Conservation (phyloP, 2,797 vertebrate species). For the Steatocranus sp. region DNA sequence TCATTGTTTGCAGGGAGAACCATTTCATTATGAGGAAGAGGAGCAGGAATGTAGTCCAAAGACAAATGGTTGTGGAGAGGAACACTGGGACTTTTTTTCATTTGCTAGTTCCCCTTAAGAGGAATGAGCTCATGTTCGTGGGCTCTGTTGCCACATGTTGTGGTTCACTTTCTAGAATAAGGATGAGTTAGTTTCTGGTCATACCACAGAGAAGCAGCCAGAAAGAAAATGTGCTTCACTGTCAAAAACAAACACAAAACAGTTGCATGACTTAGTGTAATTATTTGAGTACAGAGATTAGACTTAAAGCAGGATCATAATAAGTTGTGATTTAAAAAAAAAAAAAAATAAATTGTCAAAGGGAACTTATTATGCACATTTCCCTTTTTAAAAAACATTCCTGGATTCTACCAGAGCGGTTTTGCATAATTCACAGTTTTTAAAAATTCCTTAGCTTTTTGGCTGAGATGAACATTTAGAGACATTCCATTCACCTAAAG, state of each 20-base stretch:
- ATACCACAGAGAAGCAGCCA: neutral
- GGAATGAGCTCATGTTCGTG: conserved; percentile 49
- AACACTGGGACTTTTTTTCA: conserved; percentile 12
- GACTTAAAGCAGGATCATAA: neutral
- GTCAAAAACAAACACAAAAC: neutral
- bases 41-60: conserved; percentile 38
- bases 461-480: neutral
- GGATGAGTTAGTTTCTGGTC: neutral
- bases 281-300: neutral
- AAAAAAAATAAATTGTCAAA: neutral
- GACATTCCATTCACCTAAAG: neutral
- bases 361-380: neutral
- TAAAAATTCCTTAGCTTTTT: neutral
- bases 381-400: rapidly evolving
- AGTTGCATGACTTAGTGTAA: neutral
- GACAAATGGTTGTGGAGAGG: conserved; percentile 36
- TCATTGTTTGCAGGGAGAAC: conserved; percentile 36
- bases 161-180: conserved; percentile 11
- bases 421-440: neutral
- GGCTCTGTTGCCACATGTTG: conserved; percentile 33
- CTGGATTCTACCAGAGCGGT: neutral
- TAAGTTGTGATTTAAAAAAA: neutral
- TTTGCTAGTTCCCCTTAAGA: conserved; percentile 14
- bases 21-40: conserved; percentile 45
- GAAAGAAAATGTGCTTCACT: neutral